phyloP scores from a whole-genome alignment of 2,797 vertebrate genomes.

The Siniperca scherzeri region DNA sequence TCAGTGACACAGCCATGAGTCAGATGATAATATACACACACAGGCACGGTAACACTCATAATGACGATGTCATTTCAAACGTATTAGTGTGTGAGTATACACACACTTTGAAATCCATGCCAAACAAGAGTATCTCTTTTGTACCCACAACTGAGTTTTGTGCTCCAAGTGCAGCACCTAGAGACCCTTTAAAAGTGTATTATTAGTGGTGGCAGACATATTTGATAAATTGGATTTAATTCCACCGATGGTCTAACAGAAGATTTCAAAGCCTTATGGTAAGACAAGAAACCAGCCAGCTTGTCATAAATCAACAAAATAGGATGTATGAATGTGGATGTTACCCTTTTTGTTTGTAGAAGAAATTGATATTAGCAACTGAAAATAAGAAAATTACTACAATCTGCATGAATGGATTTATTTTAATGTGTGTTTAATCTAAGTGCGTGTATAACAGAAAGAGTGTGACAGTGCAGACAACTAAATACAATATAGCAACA shows the following conservation, averaged over 20 bases:
- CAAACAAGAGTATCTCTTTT: constrained; percentile 19
- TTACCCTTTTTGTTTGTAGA: not conserved
- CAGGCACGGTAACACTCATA: constrained; percentile 46
- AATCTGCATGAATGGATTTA: not conserved
- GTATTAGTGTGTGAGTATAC: constrained; percentile 1
- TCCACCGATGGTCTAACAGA: not conserved
- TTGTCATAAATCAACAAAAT: constrained; percentile 1
- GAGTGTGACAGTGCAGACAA: not conserved
- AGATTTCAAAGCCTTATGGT: not conserved
- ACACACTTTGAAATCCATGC: not conserved
- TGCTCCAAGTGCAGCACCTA: not conserved
- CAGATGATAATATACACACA: constrained; percentile 63
- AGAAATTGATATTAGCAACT: not conserved
- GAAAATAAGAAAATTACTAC: not conserved
- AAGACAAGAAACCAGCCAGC: not conserved
- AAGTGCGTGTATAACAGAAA: not conserved
- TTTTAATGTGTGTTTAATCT: not conserved
- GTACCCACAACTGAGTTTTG: constrained; percentile 6
- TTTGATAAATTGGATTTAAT: too few relatives aligned
- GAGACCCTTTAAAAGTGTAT: not conserved
- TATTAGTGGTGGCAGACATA: not conserved
- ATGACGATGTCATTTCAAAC: constrained; percentile 41
- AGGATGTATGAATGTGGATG: not conserved
- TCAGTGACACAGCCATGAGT: constrained; percentile 67
- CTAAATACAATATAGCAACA: not conserved